phyloP scores from a whole-genome alignment of 2,888 invertebrate species.

The Dugesia japonica region DNA sequence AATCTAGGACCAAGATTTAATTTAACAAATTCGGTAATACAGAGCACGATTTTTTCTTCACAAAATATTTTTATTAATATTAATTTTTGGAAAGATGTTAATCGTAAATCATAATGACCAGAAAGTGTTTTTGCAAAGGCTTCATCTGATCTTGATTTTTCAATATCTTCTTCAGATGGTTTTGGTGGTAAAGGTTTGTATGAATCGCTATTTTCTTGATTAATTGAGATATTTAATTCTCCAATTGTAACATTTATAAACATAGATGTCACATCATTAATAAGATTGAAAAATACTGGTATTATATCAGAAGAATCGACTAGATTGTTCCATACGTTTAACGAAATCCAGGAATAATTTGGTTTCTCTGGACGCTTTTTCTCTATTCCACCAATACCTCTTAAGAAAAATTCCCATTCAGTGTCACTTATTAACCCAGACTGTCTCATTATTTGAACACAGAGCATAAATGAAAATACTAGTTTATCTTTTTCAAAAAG shows the following conservation, averaged over 20 bases:
- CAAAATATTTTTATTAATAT: slow-evolving; percentile 60
- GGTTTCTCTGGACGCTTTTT: slow-evolving; percentile 50
- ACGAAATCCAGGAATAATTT: slow-evolving; percentile 53
- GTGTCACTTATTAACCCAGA: slow-evolving; percentile 53
- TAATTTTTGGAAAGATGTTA: slow-evolving; percentile 63
- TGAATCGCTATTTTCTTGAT: slow-evolving; percentile 39
- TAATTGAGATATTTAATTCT: slow-evolving; percentile 38
- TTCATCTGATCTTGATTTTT: slow-evolving; percentile 37
- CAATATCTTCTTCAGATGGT: slow-evolving; percentile 37
- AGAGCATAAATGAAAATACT: slow-evolving; percentile 56
- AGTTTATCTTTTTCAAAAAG: slow-evolving; percentile 49
- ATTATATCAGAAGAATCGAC: slow-evolving; percentile 56
- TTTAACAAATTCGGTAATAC: slow-evolving; percentile 64
- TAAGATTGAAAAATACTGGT: slow-evolving; percentile 43
- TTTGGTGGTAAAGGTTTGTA: slow-evolving; percentile 40
- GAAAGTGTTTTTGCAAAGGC: slow-evolving; percentile 37
- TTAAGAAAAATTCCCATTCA: slow-evolving; percentile 65
- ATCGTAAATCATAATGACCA: slow-evolving; percentile 55
- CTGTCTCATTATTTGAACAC: slow-evolving; percentile 60
- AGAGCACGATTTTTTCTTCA: slow-evolving; percentile 55
- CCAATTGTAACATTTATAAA: slow-evolving; percentile 31
- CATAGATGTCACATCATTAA: slow-evolving; percentile 38
- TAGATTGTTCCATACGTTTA: slow-evolving; percentile 60
- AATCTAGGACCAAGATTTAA: slow-evolving; percentile 62
- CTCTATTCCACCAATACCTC: slow-evolving; percentile 53